Conservation (phyloP, 1,140 invertebrate species). For the Drosophila nebulosa region DNA sequence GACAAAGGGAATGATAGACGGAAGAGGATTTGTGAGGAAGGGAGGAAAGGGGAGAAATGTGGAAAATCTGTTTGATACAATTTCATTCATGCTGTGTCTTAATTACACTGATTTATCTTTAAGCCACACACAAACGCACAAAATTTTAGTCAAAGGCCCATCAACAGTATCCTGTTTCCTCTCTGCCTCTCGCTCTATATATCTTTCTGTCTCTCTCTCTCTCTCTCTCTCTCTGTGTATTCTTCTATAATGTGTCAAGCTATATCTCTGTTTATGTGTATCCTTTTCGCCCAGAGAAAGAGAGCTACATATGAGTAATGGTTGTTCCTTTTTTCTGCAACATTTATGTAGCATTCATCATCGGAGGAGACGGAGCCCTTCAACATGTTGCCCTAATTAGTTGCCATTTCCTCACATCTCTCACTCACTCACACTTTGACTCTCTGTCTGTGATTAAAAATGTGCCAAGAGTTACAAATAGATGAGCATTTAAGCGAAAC, state of each 20-base stretch:
- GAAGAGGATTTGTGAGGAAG: too few relatives aligned
- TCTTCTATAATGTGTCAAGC: background rate
- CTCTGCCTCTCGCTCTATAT: too few relatives aligned
- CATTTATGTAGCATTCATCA: conserved; percentile 60
- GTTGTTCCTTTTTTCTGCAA: conserved; percentile 25
- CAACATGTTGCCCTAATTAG: conserved; percentile 68
- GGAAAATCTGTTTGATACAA: background rate
- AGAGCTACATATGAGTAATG: conserved; percentile 45
- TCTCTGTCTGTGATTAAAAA: conserved; percentile 40
- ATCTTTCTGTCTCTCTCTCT: too few relatives aligned
- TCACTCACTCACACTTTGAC: background rate
- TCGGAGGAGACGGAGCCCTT: conserved; percentile 25
- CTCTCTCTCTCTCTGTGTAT: too few relatives aligned
- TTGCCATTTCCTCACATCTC: conserved; percentile 23
- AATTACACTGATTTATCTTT: background rate
- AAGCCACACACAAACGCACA: background rate
- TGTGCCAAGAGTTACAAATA: conserved; percentile 29
- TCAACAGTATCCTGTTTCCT: conserved; percentile 1
- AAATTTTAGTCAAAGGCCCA: background rate
- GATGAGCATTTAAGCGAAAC: conserved; percentile 23
- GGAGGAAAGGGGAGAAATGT: background rate
- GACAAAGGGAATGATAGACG: background rate
- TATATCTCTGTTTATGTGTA: background rate
- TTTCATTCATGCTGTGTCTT: conserved; percentile 1
- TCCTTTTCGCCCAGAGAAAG: conserved; percentile 5